phyloP scores from a whole-genome alignment of 1,140 invertebrate species.

The Hylaeus anthracinus region DNA sequence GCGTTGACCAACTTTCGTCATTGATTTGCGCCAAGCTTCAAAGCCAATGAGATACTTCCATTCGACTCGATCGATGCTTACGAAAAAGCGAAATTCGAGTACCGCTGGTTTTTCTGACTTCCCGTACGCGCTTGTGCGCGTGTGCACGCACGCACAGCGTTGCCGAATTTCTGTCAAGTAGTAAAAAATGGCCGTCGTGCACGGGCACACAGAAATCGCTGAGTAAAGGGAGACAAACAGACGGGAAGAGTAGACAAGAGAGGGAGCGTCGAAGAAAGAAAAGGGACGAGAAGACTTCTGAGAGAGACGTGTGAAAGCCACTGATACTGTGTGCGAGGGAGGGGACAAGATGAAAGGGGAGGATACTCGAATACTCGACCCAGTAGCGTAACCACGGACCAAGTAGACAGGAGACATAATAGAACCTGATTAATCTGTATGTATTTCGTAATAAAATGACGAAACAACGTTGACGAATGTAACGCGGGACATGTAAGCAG shows the following conservation, averaged over 20 bases:
- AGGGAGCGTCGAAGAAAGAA: constrained; percentile 25
- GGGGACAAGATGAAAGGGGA: constrained; percentile 48
- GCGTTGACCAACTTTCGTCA: constrained; percentile 49
- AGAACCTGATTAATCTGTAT: constrained; percentile 31
- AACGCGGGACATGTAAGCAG: not conserved
- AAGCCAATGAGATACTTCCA: constrained; percentile 10
- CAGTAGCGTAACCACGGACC: constrained; percentile 53
- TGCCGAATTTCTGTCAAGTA: constrained; percentile 51
- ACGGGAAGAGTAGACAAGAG: constrained; percentile 5
- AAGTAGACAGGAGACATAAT: constrained; percentile 12
- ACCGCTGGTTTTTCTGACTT: not conserved
- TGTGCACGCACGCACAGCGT: not conserved
- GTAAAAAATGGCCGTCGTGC: constrained; percentile 34
- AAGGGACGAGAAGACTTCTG: constrained; percentile 19
- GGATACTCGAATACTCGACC: constrained; percentile 42
- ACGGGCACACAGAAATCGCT: not conserved
- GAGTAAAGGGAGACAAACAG: constrained; percentile 15
- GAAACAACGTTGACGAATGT: not conserved
- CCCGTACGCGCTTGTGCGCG: too few relatives aligned
- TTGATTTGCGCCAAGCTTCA: constrained; percentile 13
- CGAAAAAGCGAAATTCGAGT: not conserved
- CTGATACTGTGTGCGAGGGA: constrained; percentile 37
- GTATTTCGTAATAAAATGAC: constrained; percentile 5
- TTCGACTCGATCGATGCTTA: not conserved
- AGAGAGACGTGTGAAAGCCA: constrained; percentile 56